Evolutionary conservation across 2,888 invertebrate species (phyloP), one percentile per base, ranked within the genome.

Genomic region (Cryptus viduatorius): DNA sequence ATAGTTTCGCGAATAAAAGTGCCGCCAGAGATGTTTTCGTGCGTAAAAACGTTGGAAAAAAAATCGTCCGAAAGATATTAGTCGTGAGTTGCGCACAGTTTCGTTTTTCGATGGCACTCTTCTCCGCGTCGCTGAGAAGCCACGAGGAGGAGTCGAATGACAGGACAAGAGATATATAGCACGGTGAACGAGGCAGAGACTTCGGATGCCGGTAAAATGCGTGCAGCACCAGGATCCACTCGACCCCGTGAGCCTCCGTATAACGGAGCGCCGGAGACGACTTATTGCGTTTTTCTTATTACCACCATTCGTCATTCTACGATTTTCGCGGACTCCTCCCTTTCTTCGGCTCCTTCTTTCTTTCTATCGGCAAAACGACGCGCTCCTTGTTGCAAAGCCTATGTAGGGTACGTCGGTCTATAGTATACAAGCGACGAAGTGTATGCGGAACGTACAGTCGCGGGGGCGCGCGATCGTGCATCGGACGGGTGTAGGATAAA

Each of bases 401-500:
- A 37, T 37, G 37, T 19, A 19, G 7, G 19, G 7, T 16, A 53
- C 16, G 19, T 19, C 53, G 19, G 7, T 0, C 7, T 3, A 2
- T 50, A 16, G 50, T 5, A 48, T 1, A 50, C 8, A 44, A 44
- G 44, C 4, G 8, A 10, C 44, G 44, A 44, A 48, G 19, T 56
- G 16, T 19, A 1, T 12, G 16, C n/a, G 24, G 4, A 56, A 14
- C 46, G 46, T 19, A 14, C 14, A 7, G 37, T 5, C 14, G n/a
- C n/a, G 5, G 59, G 10, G 19, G 24, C 31, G 73, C 29, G 59
- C 73, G 61, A 46, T 73, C 46, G 59, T 73, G 73, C 46, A 29
- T 61, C 31, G 61, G 73, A 73, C 73, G 61, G 46, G 61, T 73
- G 46, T 73, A 61, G 69, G 69, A 81, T 81, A 81, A 81, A 81